Percentiles rank a stretch among this genome's conserved stretches.
Evolutionary conservation across 2,113 vertebrate genomes (phyloP).

Genomic region (Stigmatopora argus): DNA sequence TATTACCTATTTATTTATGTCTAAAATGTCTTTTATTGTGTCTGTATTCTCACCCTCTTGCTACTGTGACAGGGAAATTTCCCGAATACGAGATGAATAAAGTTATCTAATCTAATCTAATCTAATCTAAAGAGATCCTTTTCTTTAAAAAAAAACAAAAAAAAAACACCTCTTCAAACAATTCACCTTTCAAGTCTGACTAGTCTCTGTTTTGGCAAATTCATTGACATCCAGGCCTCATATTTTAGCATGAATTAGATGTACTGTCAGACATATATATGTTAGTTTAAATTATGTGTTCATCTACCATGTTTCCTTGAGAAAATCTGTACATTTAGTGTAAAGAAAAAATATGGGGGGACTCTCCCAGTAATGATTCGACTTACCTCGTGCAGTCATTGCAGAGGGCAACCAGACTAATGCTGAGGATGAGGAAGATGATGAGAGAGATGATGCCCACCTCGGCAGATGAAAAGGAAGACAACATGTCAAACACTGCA

Average conservation of each 20-base stretch:
- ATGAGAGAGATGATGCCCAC: slow-evolving; percentile 48
- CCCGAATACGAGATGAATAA: too few species aligned
- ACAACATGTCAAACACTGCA: slow-evolving; percentile 16
- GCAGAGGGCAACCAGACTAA: slow-evolving; percentile 50
- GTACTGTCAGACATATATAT: background rate
- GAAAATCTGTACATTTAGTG: background rate
- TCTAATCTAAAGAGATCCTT: too few species aligned
- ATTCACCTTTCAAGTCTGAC: slow-evolving; percentile 37
- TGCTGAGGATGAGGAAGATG: slow-evolving; percentile 51
- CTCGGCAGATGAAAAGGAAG: slow-evolving; percentile 44
- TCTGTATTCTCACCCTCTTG: too few species aligned
- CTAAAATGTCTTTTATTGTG: too few species aligned
- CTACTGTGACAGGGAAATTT: too few species aligned
- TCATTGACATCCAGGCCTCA: slow-evolving; percentile 4
- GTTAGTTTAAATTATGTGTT: background rate
- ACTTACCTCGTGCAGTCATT: slow-evolving; percentile 49
- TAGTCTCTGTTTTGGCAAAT: slow-evolving; percentile 22
- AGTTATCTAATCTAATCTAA: too few species aligned
- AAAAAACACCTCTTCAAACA: slow-evolving; percentile 43
- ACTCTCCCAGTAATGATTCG: too few species aligned
- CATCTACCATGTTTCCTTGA: background rate
- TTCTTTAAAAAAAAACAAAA: too few species aligned
- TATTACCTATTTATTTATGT: too few species aligned
- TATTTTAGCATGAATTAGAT: background rate
- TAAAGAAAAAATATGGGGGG: background rate